Evolutionary conservation across 2,888 invertebrate species (phyloP).

Genomic region (Trachelus stipa): DNA sequence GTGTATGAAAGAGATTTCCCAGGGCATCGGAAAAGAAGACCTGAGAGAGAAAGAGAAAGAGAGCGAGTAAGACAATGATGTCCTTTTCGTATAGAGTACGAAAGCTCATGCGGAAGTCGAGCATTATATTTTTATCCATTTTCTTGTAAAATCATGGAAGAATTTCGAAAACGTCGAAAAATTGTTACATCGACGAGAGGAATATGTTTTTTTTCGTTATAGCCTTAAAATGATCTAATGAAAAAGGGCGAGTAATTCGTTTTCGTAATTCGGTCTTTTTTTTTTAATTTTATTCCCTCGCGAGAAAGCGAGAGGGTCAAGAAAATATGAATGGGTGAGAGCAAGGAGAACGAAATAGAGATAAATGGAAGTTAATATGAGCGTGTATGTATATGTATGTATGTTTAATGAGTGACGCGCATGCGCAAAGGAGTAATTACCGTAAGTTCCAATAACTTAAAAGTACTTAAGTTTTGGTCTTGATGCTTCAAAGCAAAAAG

Average conservation of each 20-base stretch:
- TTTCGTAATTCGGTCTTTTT: not conserved
- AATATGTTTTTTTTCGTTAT: not conserved
- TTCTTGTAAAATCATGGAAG: not conserved
- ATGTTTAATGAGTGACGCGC: not conserved
- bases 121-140: not conserved
- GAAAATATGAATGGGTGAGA: not conserved
- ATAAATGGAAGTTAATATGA: not conserved
- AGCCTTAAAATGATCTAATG: not conserved
- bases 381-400: not conserved
- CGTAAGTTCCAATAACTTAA: not conserved
- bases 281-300: not conserved
- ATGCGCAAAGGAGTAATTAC: not conserved
- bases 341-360: not conserved
- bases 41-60: not conserved
- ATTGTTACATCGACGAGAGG: not conserved
- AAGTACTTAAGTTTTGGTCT: not conserved
- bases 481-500: not conserved
- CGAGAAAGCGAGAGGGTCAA: not conserved
- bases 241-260: not conserved
- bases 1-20: too few species aligned
- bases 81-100: not conserved
- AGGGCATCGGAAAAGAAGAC: too few species aligned
- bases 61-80: not conserved
- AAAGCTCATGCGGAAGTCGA: not conserved
- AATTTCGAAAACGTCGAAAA: not conserved